A percentile compares a stretch with the other conserved stretches of the same genome.
These are phyloP conservation scores for Pomatorhinus ruficollis DNA, from an alignment of 2,113 vertebrate species.

Conservation along the genomic window DNA sequence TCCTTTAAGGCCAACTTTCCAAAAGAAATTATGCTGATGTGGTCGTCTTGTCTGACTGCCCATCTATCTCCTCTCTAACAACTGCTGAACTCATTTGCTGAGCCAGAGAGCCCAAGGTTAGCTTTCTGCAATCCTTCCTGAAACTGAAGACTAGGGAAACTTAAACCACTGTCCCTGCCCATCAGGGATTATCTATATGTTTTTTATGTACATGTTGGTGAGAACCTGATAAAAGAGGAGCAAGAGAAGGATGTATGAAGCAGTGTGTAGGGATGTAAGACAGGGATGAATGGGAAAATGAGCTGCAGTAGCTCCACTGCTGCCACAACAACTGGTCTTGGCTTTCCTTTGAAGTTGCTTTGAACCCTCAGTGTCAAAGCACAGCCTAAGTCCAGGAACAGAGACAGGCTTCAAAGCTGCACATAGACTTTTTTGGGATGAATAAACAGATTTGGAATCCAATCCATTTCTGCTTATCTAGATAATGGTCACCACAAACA, in stretches of 20 bases:
- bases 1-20: not conserved
- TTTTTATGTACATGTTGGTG: not conserved
- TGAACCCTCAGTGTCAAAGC: not conserved
- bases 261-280: not conserved
- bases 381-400: not conserved
- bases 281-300: not conserved
- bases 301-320: not conserved
- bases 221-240: not conserved
- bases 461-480: not conserved
- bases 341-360: not conserved
- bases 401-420: not conserved
- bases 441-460: not conserved
- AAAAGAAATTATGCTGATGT: not conserved
- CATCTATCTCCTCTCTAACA: not conserved
- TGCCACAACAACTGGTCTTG: not conserved
- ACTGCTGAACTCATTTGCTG: not conserved
- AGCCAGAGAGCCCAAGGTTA: not conserved
- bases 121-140: not conserved
- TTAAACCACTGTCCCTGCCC: not conserved
- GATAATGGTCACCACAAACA: not conserved
- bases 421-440: not conserved
- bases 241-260: not conserved
- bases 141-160: not conserved
- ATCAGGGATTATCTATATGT: fast-evolving
- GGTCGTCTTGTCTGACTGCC: not conserved